Conservation (phyloP, 2,797 vertebrate species). For the Dromococcyx pavoninus region DNA sequence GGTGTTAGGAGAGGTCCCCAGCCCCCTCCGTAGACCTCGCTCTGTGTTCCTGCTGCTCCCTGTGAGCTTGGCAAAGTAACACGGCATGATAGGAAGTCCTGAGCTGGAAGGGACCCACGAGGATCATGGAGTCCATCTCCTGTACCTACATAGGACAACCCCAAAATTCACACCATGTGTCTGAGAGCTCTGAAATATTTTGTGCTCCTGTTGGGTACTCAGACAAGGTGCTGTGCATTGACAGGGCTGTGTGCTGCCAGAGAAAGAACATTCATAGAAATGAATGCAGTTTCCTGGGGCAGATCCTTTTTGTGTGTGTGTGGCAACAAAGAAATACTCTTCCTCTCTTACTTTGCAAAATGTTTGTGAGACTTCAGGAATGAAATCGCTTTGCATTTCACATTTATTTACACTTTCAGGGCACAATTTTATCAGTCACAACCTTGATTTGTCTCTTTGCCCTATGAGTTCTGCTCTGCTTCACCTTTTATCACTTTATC, state of each 20-base stretch:
- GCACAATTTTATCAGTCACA: neutral
- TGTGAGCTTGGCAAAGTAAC: neutral
- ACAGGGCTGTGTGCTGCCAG: neutral
- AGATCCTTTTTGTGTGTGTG: neutral
- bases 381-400: neutral
- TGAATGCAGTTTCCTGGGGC: neutral
- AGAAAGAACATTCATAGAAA: neutral
- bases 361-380: neutral
- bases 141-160: too few species aligned
- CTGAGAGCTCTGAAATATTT: neutral
- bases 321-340: neutral
- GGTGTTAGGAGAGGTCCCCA: neutral
- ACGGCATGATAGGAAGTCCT: too few species aligned
- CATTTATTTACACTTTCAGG: constrained; percentile 34
- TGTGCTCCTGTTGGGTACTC: neutral
- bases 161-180: too few species aligned
- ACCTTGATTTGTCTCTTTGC: constrained; percentile 35
- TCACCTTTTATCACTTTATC: constrained; percentile 42
- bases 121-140: too few species aligned
- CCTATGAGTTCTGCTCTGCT: constrained; percentile 35
- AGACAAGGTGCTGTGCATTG: neutral
- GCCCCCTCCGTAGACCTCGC: neutral
- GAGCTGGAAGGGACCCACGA: too few species aligned
- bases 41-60: neutral
- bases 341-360: neutral